Evolutionary conservation across 2,888 invertebrate species (phyloP).

Genomic region (Acanthosepion lycidas): DNA sequence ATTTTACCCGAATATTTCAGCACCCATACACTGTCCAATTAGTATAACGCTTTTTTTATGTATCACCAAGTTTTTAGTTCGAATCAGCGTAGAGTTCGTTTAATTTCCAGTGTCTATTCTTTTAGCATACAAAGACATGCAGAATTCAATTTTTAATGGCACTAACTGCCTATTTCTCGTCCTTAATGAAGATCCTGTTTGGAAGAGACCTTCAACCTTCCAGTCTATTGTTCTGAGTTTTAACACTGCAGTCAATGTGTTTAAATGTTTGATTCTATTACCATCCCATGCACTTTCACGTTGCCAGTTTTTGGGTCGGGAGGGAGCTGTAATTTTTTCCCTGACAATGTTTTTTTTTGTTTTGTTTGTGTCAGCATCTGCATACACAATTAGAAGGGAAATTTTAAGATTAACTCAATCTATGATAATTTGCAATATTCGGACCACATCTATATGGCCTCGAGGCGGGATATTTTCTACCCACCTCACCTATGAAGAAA

Average conservation of each 20-base stretch:
- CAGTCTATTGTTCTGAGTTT: neutral
- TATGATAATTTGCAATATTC: neutral
- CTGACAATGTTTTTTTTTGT: neutral
- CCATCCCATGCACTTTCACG: neutral
- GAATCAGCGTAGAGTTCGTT: too few relatives aligned
- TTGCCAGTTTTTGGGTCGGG: neutral
- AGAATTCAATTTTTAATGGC: too few relatives aligned
- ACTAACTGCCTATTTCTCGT: too few relatives aligned
- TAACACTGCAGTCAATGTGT: neutral
- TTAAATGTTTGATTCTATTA: neutral
- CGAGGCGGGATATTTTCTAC: neutral
- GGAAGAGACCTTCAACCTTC: too few relatives aligned
- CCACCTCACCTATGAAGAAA: neutral
- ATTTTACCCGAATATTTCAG: too few relatives aligned
- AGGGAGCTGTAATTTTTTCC: neutral
- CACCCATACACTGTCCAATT: too few relatives aligned
- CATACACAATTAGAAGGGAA: conserved; percentile 7
- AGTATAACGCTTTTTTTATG: too few relatives aligned
- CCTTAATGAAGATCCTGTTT: too few relatives aligned
- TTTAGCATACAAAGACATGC: too few relatives aligned
- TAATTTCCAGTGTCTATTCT: too few relatives aligned
- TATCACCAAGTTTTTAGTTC: too few relatives aligned
- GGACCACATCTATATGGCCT: conserved; percentile 18
- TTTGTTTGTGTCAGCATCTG: neutral
- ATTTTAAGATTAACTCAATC: neutral